Evolutionary conservation across 2,113 vertebrate genomes (phyloP).

Genomic region (Scolopax mira): DNA sequence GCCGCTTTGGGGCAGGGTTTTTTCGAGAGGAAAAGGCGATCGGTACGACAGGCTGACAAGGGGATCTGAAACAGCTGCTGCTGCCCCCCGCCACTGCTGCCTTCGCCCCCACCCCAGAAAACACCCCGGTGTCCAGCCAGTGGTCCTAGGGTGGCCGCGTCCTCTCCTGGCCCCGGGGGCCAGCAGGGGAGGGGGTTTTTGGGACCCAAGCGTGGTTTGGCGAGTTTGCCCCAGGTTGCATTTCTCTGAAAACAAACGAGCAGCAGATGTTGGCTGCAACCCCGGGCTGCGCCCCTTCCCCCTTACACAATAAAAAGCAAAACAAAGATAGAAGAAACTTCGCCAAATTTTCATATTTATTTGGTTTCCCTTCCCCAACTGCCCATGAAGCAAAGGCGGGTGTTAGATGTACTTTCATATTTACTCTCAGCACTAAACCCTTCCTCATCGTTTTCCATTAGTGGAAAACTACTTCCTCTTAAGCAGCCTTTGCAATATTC

Average conservation of each 20-base stretch:
- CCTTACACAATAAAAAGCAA: not conserved
- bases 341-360: not conserved
- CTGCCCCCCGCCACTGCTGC: rapidly evolving
- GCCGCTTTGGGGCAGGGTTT: not conserved
- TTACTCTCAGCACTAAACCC: not conserved
- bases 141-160: rapidly evolving
- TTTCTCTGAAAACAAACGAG: constrained; percentile 25
- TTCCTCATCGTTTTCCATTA: not conserved
- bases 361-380: constrained; percentile 30
- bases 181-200: not conserved
- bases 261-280: constrained; percentile 40
- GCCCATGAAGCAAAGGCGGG: not conserved
- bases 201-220: not conserved
- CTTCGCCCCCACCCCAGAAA: not conserved
- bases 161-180: rapidly evolving
- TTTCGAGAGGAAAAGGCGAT: not conserved
- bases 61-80: constrained; percentile 21
- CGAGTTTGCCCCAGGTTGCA: not conserved
- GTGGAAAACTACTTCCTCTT: not conserved
- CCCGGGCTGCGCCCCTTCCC: not conserved
- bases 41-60: not conserved
- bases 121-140: not conserved
- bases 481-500: not conserved
- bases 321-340: not conserved
- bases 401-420: not conserved